A percentile compares a stretch with the other conserved stretches of the same genome.
These are phyloP conservation scores for Galerucella pusilla DNA, from an alignment of 2,888 invertebrate genomes.

Conservation along the genomic window DNA sequence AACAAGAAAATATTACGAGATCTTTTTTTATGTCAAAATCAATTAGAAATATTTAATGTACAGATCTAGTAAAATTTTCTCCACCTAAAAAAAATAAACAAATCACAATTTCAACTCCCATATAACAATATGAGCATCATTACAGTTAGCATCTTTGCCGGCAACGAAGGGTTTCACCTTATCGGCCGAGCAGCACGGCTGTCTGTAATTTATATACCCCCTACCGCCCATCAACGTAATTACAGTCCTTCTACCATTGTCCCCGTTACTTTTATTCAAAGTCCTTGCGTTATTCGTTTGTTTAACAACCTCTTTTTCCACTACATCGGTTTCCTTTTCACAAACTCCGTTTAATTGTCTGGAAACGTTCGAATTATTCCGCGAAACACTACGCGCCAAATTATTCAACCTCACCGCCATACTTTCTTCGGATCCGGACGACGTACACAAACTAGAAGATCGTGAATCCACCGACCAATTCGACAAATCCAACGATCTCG, in stretches of 20 bases:
- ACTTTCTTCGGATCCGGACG: constrained; percentile 88
- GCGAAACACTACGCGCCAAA: constrained; percentile 73
- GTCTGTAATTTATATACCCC: constrained; percentile 89
- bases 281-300: constrained; percentile 52
- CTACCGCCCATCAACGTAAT: constrained; percentile 89
- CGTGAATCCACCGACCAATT: constrained; percentile 91
- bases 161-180: constrained; percentile 62
- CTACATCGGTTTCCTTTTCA: constrained; percentile 53
- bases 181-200: constrained; percentile 73
- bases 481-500: constrained; percentile 83
- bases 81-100: constrained; percentile 33
- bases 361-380: constrained; percentile 82
- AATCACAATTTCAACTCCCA: constrained; percentile 88
- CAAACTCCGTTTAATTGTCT: constrained; percentile 67
- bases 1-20: background rate
- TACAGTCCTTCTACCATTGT: constrained; percentile 75
- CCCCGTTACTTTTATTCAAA: constrained; percentile 51
- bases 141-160: constrained; percentile 77
- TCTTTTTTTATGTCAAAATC: background rate
- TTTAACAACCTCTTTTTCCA: constrained; percentile 37
- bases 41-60: no score
- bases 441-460: constrained; percentile 77
- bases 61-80: constrained; percentile 16
- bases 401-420: constrained; percentile 73
- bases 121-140: constrained; percentile 88